These are phyloP conservation scores for Porites evermanni DNA, from an alignment of 92 coral and sea anemone species.

Conservation along the genomic window DNA sequence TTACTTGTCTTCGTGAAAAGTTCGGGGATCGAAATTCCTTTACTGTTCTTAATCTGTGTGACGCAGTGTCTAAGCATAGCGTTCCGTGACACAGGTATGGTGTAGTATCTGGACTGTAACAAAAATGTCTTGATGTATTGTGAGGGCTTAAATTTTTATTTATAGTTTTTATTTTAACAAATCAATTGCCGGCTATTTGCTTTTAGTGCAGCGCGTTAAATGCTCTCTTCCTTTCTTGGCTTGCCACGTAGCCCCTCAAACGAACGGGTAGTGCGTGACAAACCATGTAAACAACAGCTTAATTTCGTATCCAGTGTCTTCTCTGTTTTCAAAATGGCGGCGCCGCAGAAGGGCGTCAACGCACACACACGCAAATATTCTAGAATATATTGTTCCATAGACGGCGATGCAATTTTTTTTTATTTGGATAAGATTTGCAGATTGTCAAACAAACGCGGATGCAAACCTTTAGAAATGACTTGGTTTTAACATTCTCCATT, in stretches of 20 bases:
- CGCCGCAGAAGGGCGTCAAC: no score
- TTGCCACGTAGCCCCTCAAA: neutral
- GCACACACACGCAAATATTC: no score
- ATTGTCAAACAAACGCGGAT: no score
- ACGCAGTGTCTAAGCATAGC: neutral
- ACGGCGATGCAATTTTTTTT: no score
- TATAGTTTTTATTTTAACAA: neutral
- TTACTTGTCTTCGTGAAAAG: constrained; percentile 2
- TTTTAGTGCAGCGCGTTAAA: neutral
- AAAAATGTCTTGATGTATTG: neutral
- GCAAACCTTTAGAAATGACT: no score
- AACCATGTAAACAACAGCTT: neutral
- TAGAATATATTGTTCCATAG: no score
- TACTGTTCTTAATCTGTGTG: neutral
- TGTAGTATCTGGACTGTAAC: neutral
- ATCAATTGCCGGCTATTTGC: neutral
- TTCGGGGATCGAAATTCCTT: neutral
- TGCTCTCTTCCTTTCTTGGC: neutral
- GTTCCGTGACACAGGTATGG: neutral
- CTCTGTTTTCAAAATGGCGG: no score
- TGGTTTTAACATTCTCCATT: no score
- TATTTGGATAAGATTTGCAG: no score
- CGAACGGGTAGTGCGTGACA: neutral
- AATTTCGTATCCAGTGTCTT: neutral
- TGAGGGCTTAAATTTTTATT: neutral